phyloP scores from a whole-genome alignment of 2,113 vertebrate species.

The Corythornis vintsioides region DNA sequence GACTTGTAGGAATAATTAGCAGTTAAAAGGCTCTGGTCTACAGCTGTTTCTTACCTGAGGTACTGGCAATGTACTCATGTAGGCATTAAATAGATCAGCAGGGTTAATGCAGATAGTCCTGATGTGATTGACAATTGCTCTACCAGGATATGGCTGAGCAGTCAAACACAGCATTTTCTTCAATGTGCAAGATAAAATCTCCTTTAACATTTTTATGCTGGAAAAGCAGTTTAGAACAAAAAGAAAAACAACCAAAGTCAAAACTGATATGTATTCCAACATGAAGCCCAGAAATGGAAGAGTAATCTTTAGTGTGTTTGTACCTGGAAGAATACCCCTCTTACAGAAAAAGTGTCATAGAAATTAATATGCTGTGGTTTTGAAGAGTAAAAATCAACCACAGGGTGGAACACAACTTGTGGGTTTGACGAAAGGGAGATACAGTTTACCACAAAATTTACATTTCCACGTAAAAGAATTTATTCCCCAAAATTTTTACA shows the following conservation, averaged over 20 bases:
- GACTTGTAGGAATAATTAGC: not conserved
- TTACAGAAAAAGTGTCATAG: not conserved
- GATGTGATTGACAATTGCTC: not conserved
- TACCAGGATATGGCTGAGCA: not conserved
- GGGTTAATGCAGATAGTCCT: conserved; percentile 13
- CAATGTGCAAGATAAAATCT: not conserved
- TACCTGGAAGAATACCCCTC: not conserved
- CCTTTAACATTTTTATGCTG: not conserved
- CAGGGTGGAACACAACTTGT: not conserved
- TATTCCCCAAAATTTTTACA: not conserved
- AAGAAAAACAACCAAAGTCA: not conserved
- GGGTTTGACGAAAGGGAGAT: not conserved
- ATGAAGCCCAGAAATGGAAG: not conserved
- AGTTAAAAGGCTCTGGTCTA: not conserved
- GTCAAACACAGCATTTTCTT: not conserved
- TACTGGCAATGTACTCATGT: not conserved
- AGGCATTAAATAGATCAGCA: not conserved
- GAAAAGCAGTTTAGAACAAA: not conserved
- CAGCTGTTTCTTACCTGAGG: not conserved
- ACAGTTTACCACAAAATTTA: not conserved
- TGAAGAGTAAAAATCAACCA: not conserved
- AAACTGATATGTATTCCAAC: not conserved
- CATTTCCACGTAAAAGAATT: not conserved
- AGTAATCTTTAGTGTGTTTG: not conserved
- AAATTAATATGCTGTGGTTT: not conserved